phyloP scores from a whole-genome alignment of 2,888 invertebrate genomes.

The Drosophila algonquin region DNA sequence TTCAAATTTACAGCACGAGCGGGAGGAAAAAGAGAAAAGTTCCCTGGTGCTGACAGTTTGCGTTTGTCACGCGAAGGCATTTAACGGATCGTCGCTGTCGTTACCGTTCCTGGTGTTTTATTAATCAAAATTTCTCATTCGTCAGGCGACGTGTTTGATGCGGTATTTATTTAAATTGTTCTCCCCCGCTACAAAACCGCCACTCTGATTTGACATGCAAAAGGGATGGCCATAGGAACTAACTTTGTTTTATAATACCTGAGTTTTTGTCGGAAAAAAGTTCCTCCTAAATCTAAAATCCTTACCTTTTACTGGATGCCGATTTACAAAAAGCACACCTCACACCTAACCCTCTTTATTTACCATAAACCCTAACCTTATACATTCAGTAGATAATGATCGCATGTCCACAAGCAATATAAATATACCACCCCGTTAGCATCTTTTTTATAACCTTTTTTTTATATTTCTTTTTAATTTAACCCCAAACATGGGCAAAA shows the following conservation, averaged over 20 bases:
- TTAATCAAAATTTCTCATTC: constrained; percentile 66
- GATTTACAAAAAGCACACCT: not conserved
- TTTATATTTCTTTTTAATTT: constrained; percentile 31
- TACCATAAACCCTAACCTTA: not conserved
- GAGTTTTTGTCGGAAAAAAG: not conserved
- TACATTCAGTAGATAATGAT: constrained; percentile 6
- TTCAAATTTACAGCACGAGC: constrained; percentile 53
- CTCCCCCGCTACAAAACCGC: constrained; percentile 18
- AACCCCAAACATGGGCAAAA: constrained; percentile 59
- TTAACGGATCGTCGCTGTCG: constrained; percentile 56
- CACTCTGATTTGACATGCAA: not conserved
- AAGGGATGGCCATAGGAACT: not conserved
- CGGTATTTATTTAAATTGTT: constrained; percentile 68
- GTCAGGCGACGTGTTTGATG: constrained; percentile 58
- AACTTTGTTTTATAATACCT: not conserved
- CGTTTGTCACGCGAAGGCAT: constrained; percentile 76
- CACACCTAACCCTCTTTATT: not conserved
- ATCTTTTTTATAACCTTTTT: constrained; percentile 17
- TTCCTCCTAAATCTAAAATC: not conserved
- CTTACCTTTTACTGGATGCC: not conserved
- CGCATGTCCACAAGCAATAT: constrained; percentile 12
- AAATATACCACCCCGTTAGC: constrained; percentile 15
- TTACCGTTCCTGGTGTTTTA: constrained; percentile 57
- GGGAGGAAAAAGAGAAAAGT: constrained; percentile 3
- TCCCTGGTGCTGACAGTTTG: constrained; percentile 66